Evolutionary conservation across 2,888 invertebrate genomes (phyloP).

Genomic region (Ptilodon capucinus): DNA sequence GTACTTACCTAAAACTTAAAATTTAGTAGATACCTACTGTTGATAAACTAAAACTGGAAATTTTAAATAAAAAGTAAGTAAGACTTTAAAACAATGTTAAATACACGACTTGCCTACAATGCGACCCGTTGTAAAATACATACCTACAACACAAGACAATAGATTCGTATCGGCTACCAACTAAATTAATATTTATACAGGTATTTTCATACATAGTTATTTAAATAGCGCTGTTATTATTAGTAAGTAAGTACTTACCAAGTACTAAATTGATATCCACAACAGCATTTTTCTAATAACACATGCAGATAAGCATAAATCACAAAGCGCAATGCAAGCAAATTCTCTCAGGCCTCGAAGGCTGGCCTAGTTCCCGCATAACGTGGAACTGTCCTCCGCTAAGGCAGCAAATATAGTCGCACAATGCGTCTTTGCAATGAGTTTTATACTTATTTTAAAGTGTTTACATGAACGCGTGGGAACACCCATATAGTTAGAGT

Average conservation of each 20-base stretch:
- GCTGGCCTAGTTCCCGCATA: conserved; percentile 34
- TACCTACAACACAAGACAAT: background rate
- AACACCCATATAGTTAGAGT: too few relatives aligned
- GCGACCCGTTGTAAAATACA: background rate
- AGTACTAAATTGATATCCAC: conserved; percentile 6
- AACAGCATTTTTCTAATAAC: conserved; percentile 2
- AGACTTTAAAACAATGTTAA: background rate
- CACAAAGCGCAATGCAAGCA: conserved; percentile 8
- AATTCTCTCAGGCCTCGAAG: conserved; percentile 23
- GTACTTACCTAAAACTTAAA: background rate
- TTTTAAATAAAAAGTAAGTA: background rate
- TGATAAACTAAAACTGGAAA: background rate
- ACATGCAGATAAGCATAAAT: conserved; percentile 5
- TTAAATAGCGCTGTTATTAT: background rate
- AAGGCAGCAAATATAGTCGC: conserved; percentile 8
- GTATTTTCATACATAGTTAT: background rate
- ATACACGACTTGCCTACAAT: background rate
- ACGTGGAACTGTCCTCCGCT: conserved; percentile 21
- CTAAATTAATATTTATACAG: background rate
- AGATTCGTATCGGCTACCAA: background rate
- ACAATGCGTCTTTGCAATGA: background rate
- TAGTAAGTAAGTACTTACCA: too few relatives aligned
- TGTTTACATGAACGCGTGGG: too few relatives aligned
- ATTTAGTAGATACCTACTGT: background rate
- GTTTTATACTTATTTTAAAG: background rate